Base-by-base conservation (phyloP, 2,888 invertebrate species). In the Syritta pipiens region DNA sequence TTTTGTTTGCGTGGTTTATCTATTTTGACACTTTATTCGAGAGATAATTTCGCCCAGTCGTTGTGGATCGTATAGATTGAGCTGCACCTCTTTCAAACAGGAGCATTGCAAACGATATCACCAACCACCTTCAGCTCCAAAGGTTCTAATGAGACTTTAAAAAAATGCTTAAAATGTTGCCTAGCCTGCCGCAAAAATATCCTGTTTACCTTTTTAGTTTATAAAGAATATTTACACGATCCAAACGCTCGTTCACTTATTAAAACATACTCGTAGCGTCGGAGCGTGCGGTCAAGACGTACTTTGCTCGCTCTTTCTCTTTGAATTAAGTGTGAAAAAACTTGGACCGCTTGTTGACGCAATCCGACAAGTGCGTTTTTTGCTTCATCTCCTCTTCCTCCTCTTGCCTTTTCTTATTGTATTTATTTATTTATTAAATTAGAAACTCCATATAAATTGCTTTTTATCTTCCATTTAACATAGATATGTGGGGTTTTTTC, bases 341-440 rank as follows among this genome's bases (percentile, higher is more conserved):
- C 28, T 55, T 62, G 53, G 40, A 37, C 37, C 44, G 49, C 59
- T 57, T 44, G 44, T 65, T 72, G 71, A 72, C 71, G 77, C 65
- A 77, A 77, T 65, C 30, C 19, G 48, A 59, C 60, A 57, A 77
- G 65, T 77, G 63, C 63, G 63, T 59, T 77, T 42, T 51, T 69
- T 44, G 12, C 22, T 26, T 59, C 22, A 9, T 59, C 10, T 44
- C 22, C 30, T 42, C n/a, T 19, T 28, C 3, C n/a, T 3, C 20
- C 19, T 6, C 10, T 46, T 46, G 44, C 12, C n/a, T n/a, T 46
- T 12, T 60, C 59, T 65, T 48, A 48, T 55, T 68, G 55, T 79
- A 67, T 79, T 74, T 79, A 68, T 79, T 74, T 79, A 68, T 67
- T 74, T 62, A 79, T 67, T 68, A 67, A 79, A 79, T 79, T 79